Conservation (phyloP, 2,113 vertebrate species). For the Sinocyclocheilus anshuiensis region DNA sequence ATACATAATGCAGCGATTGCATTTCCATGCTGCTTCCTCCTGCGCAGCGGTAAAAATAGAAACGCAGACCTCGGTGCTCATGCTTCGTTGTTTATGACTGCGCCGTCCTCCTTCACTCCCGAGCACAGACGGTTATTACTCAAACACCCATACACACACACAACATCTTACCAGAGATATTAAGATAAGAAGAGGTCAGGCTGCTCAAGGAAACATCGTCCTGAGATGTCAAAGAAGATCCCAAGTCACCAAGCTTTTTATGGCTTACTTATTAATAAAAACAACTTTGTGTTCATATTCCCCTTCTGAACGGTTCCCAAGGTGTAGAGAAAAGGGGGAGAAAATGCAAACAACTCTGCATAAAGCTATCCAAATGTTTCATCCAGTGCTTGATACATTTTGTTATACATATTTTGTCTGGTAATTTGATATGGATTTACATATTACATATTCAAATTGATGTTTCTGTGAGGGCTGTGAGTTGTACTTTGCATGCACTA, state of each 20-base stretch:
- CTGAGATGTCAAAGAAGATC: conserved; percentile 63
- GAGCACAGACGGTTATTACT: conserved; percentile 66
- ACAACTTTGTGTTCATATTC: conserved; percentile 17
- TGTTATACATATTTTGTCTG: conserved; percentile 4
- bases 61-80: conserved; percentile 69
- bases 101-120: conserved; percentile 35
- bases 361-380: not conserved
- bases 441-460: conserved; percentile 2
- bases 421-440: not conserved
- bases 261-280: conserved; percentile 68
- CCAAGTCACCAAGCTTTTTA: conserved; percentile 68
- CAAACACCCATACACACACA: conserved; percentile 21
- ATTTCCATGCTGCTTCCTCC: conserved; percentile 64
- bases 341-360: not conserved
- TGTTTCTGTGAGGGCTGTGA: conserved; percentile 17
- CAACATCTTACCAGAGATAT: conserved; percentile 42
- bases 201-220: conserved; percentile 58
- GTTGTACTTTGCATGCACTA: conserved; percentile 9
- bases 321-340: not conserved
- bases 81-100: conserved; percentile 67
- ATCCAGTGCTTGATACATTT: not conserved
- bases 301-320: not conserved
- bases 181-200: conserved; percentile 56
- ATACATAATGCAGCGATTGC: conserved; percentile 75
- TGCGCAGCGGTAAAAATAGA: conserved; percentile 77